phyloP scores from a whole-genome alignment of 2,888 invertebrate species.

The Saturnia japonica region DNA sequence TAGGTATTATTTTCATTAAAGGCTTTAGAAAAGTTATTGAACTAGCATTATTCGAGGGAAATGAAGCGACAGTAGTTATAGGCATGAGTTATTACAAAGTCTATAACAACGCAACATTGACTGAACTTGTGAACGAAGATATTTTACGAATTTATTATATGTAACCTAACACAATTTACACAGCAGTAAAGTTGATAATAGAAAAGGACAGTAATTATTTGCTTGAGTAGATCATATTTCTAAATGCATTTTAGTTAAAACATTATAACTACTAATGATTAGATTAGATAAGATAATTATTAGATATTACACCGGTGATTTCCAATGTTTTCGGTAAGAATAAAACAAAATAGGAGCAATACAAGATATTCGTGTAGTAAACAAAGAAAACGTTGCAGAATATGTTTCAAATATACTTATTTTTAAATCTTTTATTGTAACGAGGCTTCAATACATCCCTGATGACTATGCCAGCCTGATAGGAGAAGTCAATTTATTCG shows the following conservation, averaged over 20 bases:
- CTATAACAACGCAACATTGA: neutral
- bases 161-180: neutral
- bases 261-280: too few relatives aligned
- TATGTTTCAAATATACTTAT: too few relatives aligned
- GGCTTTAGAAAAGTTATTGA: neutral
- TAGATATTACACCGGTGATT: too few relatives aligned
- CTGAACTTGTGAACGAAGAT: neutral
- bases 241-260: too few relatives aligned
- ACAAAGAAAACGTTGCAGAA: neutral
- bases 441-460: too few relatives aligned
- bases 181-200: neutral
- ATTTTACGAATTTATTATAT: neutral
- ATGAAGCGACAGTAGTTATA: neutral
- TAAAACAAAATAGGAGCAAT: too few relatives aligned
- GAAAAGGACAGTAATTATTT: neutral
- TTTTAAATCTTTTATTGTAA: too few relatives aligned
- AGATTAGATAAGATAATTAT: too few relatives aligned
- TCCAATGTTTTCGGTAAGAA: too few relatives aligned
- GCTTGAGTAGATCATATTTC: neutral
- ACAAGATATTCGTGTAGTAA: neutral
- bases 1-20: neutral
- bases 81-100: neutral
- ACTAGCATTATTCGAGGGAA: neutral
- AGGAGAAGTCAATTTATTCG: too few relatives aligned
- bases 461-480: too few relatives aligned